These are phyloP conservation scores for Abrostola triplasia DNA, from an alignment of 2,888 invertebrate genomes.

Conservation along the genomic window DNA sequence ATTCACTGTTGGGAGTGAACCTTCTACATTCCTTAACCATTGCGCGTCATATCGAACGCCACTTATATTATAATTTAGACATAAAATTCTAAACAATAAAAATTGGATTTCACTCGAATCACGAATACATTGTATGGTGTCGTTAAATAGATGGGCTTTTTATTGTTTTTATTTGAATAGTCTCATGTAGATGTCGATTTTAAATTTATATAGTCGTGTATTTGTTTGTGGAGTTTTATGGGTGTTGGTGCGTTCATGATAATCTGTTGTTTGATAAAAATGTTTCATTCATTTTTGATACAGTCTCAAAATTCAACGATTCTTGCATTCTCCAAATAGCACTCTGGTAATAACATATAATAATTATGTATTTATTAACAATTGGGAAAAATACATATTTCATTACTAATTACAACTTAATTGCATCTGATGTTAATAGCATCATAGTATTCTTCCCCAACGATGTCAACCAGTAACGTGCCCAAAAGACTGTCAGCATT, in stretches of 20 bases:
- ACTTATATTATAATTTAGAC: constrained; percentile 54
- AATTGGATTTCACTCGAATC: constrained; percentile 42
- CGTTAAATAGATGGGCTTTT: constrained; percentile 37
- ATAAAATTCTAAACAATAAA: constrained; percentile 51
- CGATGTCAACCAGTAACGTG: no score
- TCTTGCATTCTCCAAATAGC: no score
- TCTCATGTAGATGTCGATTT: constrained; percentile 40
- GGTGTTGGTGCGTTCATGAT: constrained; percentile 16
- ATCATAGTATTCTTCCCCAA: no score
- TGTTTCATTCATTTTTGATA: constrained; percentile 1
- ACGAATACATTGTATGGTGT: constrained; percentile 38
- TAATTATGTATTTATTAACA: no score
- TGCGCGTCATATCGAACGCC: constrained; percentile 25
- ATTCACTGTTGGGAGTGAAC: constrained; percentile 1
- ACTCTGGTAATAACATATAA: no score
- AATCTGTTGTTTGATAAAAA: constrained; percentile 5
- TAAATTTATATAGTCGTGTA: constrained; percentile 44
- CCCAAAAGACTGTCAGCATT: no score
- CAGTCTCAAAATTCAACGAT: no score
- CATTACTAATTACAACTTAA: no score
- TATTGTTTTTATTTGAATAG: constrained; percentile 40
- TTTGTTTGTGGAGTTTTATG: constrained; percentile 34
- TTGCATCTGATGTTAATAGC: no score
- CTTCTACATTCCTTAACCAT: constrained; percentile 12
- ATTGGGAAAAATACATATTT: no score